Evolutionary conservation across 2,888 invertebrate genomes (phyloP).

Genomic region (Toxonevra muliebris): DNA sequence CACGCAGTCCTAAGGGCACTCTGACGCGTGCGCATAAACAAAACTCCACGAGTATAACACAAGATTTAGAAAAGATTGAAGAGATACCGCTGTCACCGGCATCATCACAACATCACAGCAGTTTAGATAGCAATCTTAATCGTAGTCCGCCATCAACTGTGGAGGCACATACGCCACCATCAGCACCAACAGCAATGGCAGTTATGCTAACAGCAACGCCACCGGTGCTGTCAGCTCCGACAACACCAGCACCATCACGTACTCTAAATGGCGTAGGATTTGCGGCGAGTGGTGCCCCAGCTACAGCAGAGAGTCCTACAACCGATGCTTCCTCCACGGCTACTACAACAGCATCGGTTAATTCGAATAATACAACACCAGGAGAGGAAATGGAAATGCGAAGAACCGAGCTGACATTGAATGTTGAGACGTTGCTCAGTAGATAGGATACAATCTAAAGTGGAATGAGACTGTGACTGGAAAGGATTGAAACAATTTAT

Average conservation of each 20-base stretch:
- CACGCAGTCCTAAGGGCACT: slow-evolving; percentile 57
- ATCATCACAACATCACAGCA: slow-evolving; percentile 64
- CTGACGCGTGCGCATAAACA: slow-evolving; percentile 69
- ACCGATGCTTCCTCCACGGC: slow-evolving; percentile 42
- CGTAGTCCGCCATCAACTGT: slow-evolving; percentile 61
- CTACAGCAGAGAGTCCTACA: slow-evolving; percentile 39
- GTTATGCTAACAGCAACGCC: slow-evolving; percentile 25
- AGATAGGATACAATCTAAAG: slow-evolving; percentile 63
- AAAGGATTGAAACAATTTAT: too few species aligned
- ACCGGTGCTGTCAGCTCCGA: slow-evolving; percentile 52
- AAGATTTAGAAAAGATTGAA: slow-evolving; percentile 76
- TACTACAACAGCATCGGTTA: slow-evolving; percentile 42
- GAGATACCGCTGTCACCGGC: slow-evolving; percentile 70
- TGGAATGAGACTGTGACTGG: neutral
- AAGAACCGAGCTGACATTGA: slow-evolving; percentile 56
- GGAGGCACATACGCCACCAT: slow-evolving; percentile 52
- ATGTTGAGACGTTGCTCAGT: slow-evolving; percentile 56
- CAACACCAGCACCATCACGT: slow-evolving; percentile 56
- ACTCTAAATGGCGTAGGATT: slow-evolving; percentile 49
- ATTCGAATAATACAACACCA: slow-evolving; percentile 38
- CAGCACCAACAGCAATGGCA: slow-evolving; percentile 15
- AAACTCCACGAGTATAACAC: slow-evolving; percentile 74
- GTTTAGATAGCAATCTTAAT: slow-evolving; percentile 62
- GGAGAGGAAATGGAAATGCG: slow-evolving; percentile 40
- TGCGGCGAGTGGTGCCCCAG: slow-evolving; percentile 20